A percentile compares a stretch with the other conserved stretches of the same genome.
phyloP scores from a whole-genome alignment of 1,140 invertebrate genomes.

The Daktulosphaira vitifoliae region DNA sequence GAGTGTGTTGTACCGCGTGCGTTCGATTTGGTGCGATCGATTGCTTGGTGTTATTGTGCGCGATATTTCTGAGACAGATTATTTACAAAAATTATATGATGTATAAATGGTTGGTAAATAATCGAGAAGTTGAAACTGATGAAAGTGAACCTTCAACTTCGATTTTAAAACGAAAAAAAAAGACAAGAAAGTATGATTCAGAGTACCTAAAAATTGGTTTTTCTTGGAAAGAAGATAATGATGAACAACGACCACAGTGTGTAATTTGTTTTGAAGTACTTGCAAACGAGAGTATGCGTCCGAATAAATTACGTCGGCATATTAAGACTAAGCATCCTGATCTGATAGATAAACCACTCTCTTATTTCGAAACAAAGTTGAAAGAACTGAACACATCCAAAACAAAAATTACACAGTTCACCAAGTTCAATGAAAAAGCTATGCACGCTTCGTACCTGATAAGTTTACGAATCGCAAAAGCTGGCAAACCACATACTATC shows the following conservation, averaged over 20 bases:
- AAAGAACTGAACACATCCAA: neutral
- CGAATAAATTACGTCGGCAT: constrained; percentile 37
- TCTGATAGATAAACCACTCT: neutral
- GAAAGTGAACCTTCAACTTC: neutral
- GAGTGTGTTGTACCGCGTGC: too few relatives aligned
- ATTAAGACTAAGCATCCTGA: constrained; percentile 36
- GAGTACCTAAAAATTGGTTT: constrained; percentile 12
- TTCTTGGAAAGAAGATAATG: constrained; percentile 5
- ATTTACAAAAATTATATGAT: neutral
- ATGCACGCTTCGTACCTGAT: too few relatives aligned
- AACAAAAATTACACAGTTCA: constrained; percentile 4
- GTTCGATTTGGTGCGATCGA: neutral
- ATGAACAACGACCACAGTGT: constrained; percentile 35
- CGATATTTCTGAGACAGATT: neutral
- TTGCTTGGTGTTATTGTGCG: neutral
- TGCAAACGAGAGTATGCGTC: constrained; percentile 32
- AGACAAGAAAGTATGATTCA: constrained; percentile 8
- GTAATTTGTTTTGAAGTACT: constrained; percentile 38
- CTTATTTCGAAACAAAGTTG: constrained; percentile 6
- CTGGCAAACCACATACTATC: too few relatives aligned
- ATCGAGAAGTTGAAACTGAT: neutral
- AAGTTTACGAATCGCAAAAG: too few relatives aligned
- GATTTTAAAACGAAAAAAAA: constrained; percentile 13
- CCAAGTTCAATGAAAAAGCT: too few relatives aligned
- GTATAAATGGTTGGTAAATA: constrained; percentile 6